phyloP scores from a whole-genome alignment of 2,797 vertebrate species.

The Etheostoma nigrum region DNA sequence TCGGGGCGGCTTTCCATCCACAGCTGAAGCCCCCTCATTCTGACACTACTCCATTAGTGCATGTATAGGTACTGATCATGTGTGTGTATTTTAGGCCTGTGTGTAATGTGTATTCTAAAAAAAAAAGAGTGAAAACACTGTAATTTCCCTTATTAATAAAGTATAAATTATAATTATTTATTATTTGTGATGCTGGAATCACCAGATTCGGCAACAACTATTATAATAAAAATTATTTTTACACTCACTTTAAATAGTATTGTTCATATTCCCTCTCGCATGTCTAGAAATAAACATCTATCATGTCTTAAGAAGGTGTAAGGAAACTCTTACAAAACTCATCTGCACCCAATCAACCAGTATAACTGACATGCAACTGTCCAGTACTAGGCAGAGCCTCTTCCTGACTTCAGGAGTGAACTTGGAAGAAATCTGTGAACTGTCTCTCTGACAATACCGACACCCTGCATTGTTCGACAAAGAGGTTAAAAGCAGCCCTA shows the following conservation, averaged over 20 bases:
- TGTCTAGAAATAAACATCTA: background rate
- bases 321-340: background rate
- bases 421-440: constrained; percentile 31
- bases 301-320: background rate
- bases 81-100: too few relatives aligned
- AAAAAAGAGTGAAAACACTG: too few relatives aligned
- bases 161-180: too few relatives aligned
- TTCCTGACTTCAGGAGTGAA: constrained; percentile 23
- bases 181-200: background rate
- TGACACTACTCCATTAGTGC: too few relatives aligned
- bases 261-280: background rate
- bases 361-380: background rate
- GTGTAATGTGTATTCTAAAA: too few relatives aligned
- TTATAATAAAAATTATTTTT: too few relatives aligned
- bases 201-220: too few relatives aligned
- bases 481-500: constrained; percentile 29
- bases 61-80: too few relatives aligned
- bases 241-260: too few relatives aligned
- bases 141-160: too few relatives aligned
- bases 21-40: too few relatives aligned
- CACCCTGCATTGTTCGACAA: constrained; percentile 54
- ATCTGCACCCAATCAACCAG: background rate
- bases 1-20: too few relatives aligned
- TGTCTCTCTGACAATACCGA: constrained; percentile 7
- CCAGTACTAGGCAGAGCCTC: background rate